phyloP scores from a whole-genome alignment of 2,888 invertebrate genomes.

The Watsonalla binaria region DNA sequence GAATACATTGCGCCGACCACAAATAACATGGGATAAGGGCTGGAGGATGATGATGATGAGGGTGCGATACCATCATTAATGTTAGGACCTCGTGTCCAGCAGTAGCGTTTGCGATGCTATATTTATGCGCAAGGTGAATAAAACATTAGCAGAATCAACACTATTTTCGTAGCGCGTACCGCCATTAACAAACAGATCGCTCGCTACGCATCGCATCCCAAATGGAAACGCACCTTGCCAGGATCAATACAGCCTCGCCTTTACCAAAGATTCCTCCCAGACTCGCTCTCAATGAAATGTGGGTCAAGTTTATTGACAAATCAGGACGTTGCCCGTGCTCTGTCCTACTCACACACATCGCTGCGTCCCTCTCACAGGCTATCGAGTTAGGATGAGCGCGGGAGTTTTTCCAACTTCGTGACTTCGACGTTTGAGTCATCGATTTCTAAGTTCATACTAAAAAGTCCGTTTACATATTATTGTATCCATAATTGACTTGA shows the following conservation, averaged over 20 bases:
- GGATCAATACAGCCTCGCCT: constrained; percentile 25
- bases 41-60: no score
- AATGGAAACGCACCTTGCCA: not conserved
- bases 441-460: not conserved
- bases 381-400: constrained; percentile 7
- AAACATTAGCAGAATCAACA: no score
- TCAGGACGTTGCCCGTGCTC: constrained; percentile 68
- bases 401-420: constrained; percentile 2
- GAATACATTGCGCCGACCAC: no score
- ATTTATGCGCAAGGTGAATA: no score
- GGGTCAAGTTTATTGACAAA: constrained; percentile 78
- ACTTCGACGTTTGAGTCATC: not conserved
- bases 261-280: constrained; percentile 48
- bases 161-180: no score
- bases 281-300: constrained; percentile 70
- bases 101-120: no score
- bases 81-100: no score
- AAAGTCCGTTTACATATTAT: not conserved
- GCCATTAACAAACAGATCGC: no score
- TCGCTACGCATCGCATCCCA: no score
- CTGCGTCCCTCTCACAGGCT: constrained; percentile 20
- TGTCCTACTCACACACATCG: constrained; percentile 24
- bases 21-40: no score
- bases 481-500: not conserved
- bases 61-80: no score